Conservation (phyloP, 2,797 vertebrate genomes). For the Pitangus sulphuratus region DNA sequence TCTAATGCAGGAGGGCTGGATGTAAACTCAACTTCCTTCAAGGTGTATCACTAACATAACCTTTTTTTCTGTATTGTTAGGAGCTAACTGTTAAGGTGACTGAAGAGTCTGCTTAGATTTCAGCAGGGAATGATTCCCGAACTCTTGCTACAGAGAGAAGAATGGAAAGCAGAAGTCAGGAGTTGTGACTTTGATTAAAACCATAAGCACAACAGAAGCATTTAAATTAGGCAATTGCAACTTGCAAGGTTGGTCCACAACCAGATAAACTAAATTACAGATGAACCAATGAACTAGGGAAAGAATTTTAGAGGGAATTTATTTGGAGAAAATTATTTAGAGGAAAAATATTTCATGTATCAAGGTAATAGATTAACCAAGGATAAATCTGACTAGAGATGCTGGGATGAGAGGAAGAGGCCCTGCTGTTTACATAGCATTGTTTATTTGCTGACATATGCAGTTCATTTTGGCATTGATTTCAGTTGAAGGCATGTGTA, state of each 20-base stretch:
- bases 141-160: not conserved
- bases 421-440: conserved; percentile 52
- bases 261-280: conserved; percentile 1
- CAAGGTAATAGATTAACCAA: not conserved
- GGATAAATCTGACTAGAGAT: conserved; percentile 9
- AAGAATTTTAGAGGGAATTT: not conserved
- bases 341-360: not conserved
- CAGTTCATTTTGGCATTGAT: conserved; percentile 65
- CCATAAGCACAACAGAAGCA: not conserved
- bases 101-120: not conserved
- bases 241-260: not conserved
- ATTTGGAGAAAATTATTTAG: not conserved
- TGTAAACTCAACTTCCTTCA: not conserved
- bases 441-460: conserved; percentile 62
- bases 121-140: not conserved
- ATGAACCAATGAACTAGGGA: not conserved
- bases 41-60: not conserved
- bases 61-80: not conserved
- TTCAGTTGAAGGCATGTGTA: conserved; percentile 46
- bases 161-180: not conserved
- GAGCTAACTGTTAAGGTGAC: not conserved
- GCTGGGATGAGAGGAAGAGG: conserved; percentile 23
- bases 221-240: not conserved
- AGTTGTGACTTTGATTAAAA: conserved; percentile 21
- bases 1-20: not conserved